These are phyloP conservation scores for Xiphydria camelus DNA, from an alignment of 2,888 invertebrate genomes.

Conservation along the genomic window DNA sequence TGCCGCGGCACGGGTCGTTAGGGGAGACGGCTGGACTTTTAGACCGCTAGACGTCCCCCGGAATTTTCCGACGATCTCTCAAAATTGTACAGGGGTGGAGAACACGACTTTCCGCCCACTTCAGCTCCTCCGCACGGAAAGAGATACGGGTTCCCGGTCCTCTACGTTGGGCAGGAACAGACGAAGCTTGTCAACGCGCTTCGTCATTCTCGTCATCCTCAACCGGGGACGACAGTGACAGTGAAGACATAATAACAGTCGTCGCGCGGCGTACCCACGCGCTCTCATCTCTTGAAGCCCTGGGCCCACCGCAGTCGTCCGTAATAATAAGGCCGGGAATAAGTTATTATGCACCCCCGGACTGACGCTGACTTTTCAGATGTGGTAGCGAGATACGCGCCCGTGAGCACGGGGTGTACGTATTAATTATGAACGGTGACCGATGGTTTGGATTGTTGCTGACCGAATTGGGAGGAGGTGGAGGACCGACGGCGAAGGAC, in stretches of 20 bases:
- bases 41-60: no score
- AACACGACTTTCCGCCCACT: no score
- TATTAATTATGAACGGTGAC: slow-evolving; percentile 1
- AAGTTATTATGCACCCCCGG: slow-evolving; percentile 45
- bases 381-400: slow-evolving; percentile 17
- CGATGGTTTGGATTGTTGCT: neutral
- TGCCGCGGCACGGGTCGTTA: no score
- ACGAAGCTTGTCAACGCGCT: slow-evolving; percentile 15
- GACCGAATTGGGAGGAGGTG: neutral
- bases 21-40: no score
- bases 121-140: no score
- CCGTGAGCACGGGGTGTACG: neutral
- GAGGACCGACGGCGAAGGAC: no score
- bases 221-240: slow-evolving; percentile 11
- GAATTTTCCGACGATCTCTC: no score
- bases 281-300: slow-evolving; percentile 12
- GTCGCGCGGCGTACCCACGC: slow-evolving; percentile 25
- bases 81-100: no score
- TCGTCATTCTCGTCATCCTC: slow-evolving; percentile 12
- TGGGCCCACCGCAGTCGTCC: slow-evolving; percentile 39
- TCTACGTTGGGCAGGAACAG: neutral
- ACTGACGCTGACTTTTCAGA: slow-evolving; percentile 32
- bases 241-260: slow-evolving; percentile 38
- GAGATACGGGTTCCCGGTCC: neutral
- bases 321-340: slow-evolving; percentile 48